phyloP scores from a whole-genome alignment of 1,140 invertebrate species.

The Anoplophora glabripennis region DNA sequence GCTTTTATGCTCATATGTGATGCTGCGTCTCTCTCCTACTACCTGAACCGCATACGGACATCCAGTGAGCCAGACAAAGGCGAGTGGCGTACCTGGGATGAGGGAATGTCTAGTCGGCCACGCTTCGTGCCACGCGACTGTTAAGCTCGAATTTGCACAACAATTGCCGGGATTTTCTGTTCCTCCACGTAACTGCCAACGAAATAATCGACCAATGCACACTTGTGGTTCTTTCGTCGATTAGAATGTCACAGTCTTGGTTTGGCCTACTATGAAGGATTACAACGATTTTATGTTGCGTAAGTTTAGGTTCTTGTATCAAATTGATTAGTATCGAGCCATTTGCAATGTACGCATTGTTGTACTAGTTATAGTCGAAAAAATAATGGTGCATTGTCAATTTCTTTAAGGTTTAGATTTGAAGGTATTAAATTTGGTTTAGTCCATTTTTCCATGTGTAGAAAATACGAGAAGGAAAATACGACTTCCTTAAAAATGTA shows the following conservation, averaged over 20 bases:
- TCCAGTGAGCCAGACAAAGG: not conserved
- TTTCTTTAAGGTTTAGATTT: no score
- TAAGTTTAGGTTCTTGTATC: slow-evolving; percentile 2
- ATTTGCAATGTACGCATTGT: not conserved
- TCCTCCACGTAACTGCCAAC: slow-evolving; percentile 12
- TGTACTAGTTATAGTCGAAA: no score
- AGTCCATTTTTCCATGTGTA: no score
- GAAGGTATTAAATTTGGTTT: no score
- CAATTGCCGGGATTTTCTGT: slow-evolving; percentile 20
- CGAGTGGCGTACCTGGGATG: slow-evolving; percentile 1
- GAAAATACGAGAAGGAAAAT: no score
- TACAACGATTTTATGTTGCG: slow-evolving; percentile 13
- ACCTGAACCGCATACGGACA: not conserved
- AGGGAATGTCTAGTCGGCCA: slow-evolving; percentile 12
- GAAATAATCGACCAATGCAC: not conserved
- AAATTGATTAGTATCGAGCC: slow-evolving; percentile 20
- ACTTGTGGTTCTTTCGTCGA: not conserved
- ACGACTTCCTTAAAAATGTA: no score
- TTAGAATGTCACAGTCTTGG: not conserved
- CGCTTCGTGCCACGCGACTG: slow-evolving; percentile 22
- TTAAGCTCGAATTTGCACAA: slow-evolving; percentile 22
- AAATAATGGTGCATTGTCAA: no score
- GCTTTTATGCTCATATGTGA: slow-evolving; percentile 8
- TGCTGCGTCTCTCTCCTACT: slow-evolving; percentile 1
- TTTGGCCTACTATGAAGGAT: slow-evolving; percentile 13